Base-by-base conservation (phyloP, 2,888 invertebrate genomes). In the Nezara viridula region DNA sequence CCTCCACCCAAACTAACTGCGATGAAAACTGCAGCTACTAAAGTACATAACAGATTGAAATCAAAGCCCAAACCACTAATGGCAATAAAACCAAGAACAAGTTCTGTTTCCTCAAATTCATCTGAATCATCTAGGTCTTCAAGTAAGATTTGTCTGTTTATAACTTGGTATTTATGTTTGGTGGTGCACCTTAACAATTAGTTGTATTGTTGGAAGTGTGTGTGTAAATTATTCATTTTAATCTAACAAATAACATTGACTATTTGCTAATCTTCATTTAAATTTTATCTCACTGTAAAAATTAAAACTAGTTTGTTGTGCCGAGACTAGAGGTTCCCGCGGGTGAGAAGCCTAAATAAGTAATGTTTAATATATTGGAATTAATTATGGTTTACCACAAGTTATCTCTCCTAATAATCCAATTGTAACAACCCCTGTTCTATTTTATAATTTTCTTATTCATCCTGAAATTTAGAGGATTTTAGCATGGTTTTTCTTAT, bases 1-100 rank as follows among this genome's bases (percentile, higher is more conserved):
- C 92, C 93, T 77, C 92, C 93, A 21, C 92, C 93, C 4, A 94
- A 94, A 92, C 90, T 93, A 32, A 92, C 92, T 55, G 92, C 93
- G 10, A 92, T 93, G 90, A 94, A 94, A 91, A 92, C 92, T 73
- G 92, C 92, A 88, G 92, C 92, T 60, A 93, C 92, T 91, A 92
- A 24, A 92, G 92, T 90, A 90, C 92, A 88, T 92, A 37, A 37
- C 9, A 47, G 91, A 91, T 77, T 92, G 90, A 92, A 94, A 93
- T 92, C 93, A 49, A 92, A 92, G 92, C 93, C 93, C 86, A 92
- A 52, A 92, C 87, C 89, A 91, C 93, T 91, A 88, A 89, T 90
- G 6, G 89, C 91, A 5, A 90, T 90, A 40, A 92, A 91, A 85
- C 90, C 91, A 21, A 91, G 91, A 73, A 89, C 91, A 14, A 91